These are phyloP conservation scores for Zygothrica quintamaculata DNA, from an alignment of 2,888 invertebrate genomes.

Conservation along the genomic window DNA sequence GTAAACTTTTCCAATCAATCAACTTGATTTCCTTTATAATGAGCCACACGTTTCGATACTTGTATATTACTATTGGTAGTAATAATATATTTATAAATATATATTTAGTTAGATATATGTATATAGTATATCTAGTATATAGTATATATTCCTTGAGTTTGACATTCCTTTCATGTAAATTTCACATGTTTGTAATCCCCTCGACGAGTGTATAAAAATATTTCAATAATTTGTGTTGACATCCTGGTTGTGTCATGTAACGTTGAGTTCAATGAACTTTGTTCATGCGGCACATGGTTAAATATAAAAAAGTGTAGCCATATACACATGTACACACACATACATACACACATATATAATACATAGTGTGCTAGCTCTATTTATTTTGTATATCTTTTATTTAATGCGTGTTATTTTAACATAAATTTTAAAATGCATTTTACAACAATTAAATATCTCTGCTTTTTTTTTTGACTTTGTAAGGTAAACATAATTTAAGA, in stretches of 20 bases:
- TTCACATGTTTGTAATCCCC: neutral
- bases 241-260: conserved; percentile 9
- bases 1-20: too few relatives aligned
- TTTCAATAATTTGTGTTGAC: conserved; percentile 13
- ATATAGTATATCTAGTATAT: too few relatives aligned
- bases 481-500: conserved; percentile 36
- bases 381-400: conserved; percentile 22
- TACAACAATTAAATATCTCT: conserved; percentile 11
- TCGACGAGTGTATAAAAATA: neutral
- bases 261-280: conserved; percentile 64
- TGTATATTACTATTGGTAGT: too few relatives aligned
- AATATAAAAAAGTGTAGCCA: too few relatives aligned
- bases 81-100: too few relatives aligned
- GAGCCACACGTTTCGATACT: too few relatives aligned
- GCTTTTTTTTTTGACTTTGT: conserved; percentile 13
- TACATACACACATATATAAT: conserved; percentile 35
- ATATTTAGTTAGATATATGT: too few relatives aligned
- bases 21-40: too few relatives aligned
- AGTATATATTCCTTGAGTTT: neutral
- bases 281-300: too few relatives aligned
- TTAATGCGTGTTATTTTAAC: conserved; percentile 35
- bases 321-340: conserved; percentile 29
- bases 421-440: conserved; percentile 31
- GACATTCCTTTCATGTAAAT: neutral
- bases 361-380: conserved; percentile 20